These are phyloP conservation scores for Porites lutea DNA, from an alignment of 64 coral and sea anemone genomes.

Conservation along the genomic window DNA sequence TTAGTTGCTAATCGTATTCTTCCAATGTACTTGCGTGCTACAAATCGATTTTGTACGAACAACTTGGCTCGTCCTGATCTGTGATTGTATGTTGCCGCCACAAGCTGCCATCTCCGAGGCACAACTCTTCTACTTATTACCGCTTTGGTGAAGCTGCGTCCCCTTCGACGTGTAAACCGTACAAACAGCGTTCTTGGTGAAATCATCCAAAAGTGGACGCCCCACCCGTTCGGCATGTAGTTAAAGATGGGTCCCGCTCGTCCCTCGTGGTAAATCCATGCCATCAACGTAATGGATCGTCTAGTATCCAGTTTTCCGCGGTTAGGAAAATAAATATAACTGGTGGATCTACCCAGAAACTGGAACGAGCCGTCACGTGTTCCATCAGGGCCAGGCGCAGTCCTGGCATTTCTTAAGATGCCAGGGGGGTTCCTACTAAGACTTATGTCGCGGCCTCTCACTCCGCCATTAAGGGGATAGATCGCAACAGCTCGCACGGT, in stretches of 20 bases:
- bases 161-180: conserved; percentile 40
- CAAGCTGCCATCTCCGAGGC: conserved; percentile 56
- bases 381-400: conserved; percentile 67
- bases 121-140: conserved; percentile 22
- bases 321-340: conserved; percentile 78
- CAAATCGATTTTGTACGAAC: conserved; percentile 70
- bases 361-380: conserved; percentile 65
- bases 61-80: conserved; percentile 60
- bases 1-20: conserved; percentile 69
- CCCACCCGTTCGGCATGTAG: conserved; percentile 49
- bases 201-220: conserved; percentile 77
- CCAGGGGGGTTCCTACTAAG: conserved; percentile 65
- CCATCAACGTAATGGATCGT: conserved; percentile 73
- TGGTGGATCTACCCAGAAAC: conserved; percentile 55
- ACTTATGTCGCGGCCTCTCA: conserved; percentile 67
- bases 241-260: conserved; percentile 73
- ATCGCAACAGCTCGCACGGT: conserved; percentile 49
- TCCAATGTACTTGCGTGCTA: conserved; percentile 40
- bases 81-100: conserved; percentile 63
- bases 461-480: conserved; percentile 69
- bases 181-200: conserved; percentile 46
- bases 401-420: conserved; percentile 2
- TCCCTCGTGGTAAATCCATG: conserved; percentile 74
- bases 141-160: not conserved
- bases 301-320: conserved; percentile 59